Conservation (phyloP, 2,113 vertebrate genomes). For the Struthidea cinerea region DNA sequence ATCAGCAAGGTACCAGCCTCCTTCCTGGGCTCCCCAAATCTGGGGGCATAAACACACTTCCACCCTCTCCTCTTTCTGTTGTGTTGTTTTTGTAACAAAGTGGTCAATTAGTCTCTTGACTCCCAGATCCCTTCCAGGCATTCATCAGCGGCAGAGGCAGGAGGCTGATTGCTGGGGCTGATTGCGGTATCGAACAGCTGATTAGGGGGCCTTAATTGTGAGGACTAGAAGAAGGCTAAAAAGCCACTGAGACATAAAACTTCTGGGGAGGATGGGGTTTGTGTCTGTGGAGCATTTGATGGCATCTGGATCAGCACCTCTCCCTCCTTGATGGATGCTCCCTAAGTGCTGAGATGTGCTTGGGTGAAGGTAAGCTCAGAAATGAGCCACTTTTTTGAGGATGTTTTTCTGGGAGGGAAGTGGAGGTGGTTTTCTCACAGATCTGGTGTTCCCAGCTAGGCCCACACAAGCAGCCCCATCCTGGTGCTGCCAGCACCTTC, state of each 20-base stretch:
- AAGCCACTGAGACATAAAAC: not conserved
- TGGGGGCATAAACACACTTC: not conserved
- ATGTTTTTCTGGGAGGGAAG: not conserved
- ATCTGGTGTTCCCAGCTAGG: not conserved
- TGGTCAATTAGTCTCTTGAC: not conserved
- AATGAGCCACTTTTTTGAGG: not conserved
- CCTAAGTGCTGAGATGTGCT: not conserved
- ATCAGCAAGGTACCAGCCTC: not conserved
- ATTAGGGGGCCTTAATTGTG: constrained; percentile 1
- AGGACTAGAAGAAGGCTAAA: not conserved
- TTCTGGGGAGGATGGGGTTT: fast-evolving
- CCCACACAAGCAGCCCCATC: not conserved
- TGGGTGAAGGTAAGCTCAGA: not conserved
- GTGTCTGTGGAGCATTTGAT: not conserved
- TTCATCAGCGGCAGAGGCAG: not conserved
- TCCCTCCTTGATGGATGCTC: not conserved
- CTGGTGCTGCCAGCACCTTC: not conserved
- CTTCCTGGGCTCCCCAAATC: not conserved
- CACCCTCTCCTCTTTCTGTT: not conserved
- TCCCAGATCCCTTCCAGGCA: not conserved
- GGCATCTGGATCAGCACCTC: not conserved
- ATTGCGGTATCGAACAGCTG: not conserved
- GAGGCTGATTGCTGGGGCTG: constrained; percentile 54
- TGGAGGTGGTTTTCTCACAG: not conserved
- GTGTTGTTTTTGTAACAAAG: not conserved